Conservation (phyloP, 2,797 vertebrate species). For the Gymnodraco acuticeps region DNA sequence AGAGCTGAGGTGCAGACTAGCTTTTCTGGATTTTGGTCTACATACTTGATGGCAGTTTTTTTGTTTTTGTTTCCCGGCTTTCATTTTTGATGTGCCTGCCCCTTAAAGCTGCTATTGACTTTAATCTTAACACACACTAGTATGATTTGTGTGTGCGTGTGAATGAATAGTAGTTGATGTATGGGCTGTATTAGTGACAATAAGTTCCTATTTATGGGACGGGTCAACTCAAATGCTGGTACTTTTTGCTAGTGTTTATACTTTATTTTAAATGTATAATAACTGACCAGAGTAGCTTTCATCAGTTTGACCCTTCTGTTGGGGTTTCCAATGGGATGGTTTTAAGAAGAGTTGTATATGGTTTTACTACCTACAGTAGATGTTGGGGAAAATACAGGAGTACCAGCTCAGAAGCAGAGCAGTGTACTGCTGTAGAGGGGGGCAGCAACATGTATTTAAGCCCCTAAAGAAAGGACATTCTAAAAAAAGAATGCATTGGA, state of each 20-base stretch:
- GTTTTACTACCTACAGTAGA: too few species aligned
- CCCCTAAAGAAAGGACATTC: too few species aligned
- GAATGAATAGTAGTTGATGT: slow-evolving; percentile 69
- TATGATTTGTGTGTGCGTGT: slow-evolving; percentile 79
- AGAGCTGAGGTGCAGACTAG: slow-evolving; percentile 29
- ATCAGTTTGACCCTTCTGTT: slow-evolving; percentile 18
- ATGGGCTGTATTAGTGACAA: slow-evolving; percentile 80
- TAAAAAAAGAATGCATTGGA: too few species aligned
- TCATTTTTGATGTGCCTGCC: slow-evolving; percentile 76
- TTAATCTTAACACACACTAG: slow-evolving; percentile 85
- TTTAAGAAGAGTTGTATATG: too few species aligned
- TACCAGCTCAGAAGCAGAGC: too few species aligned
- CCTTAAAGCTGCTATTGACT: slow-evolving; percentile 85
- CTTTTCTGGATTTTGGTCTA: slow-evolving; percentile 57
- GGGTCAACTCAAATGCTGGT: slow-evolving; percentile 30
- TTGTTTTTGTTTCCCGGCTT: slow-evolving; percentile 48
- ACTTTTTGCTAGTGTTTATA: background rate
- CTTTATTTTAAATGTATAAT: background rate
- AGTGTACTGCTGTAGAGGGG: too few species aligned
- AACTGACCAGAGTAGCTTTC: slow-evolving; percentile 25
- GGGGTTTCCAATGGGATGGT: slow-evolving; percentile 8
- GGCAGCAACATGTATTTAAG: too few species aligned
- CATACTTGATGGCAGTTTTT: slow-evolving; percentile 65
- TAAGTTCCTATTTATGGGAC: slow-evolving; percentile 84
- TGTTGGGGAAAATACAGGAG: too few species aligned